Conservation (phyloP, 2,888 invertebrate species). For the Eristalinus aeneus region DNA sequence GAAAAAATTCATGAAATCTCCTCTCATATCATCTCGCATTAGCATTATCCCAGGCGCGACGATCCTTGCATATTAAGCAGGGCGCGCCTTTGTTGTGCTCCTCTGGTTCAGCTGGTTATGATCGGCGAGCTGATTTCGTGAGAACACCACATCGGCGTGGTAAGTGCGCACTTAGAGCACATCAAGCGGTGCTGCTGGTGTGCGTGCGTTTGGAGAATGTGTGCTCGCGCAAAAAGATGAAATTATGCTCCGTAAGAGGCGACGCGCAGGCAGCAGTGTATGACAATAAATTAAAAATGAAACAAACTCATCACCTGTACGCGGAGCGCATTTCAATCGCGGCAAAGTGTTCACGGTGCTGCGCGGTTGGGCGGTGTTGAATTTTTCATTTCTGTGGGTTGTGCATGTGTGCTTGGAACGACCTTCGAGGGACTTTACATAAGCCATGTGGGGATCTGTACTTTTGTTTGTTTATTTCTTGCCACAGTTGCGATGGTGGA, state of each 20-base stretch:
- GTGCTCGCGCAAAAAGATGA: constrained; percentile 20
- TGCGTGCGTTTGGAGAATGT: background rate
- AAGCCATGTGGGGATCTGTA: background rate
- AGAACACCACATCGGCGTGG: constrained; percentile 24
- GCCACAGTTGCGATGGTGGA: background rate
- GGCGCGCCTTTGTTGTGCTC: constrained; percentile 8
- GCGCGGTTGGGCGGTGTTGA: constrained; percentile 21
- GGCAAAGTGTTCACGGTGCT: constrained; percentile 13
- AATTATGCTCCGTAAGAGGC: constrained; percentile 17
- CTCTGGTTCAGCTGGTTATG: constrained; percentile 24
- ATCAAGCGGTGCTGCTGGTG: background rate
- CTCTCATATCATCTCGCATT: constrained; percentile 67
- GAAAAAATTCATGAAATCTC: constrained; percentile 64
- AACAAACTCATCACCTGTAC: constrained; percentile 70
- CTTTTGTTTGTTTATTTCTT: background rate
- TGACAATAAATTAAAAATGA: constrained; percentile 70
- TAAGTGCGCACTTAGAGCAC: constrained; percentile 5
- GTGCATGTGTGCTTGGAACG: constrained; percentile 29
- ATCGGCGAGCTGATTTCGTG: constrained; percentile 58
- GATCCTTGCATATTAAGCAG: constrained; percentile 61
- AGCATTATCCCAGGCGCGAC: constrained; percentile 57
- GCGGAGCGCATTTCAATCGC: constrained; percentile 59
- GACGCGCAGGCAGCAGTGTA: constrained; percentile 9
- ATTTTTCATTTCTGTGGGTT: constrained; percentile 44
- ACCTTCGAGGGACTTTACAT: constrained; percentile 17